These are phyloP conservation scores for Spinus olivaceus DNA, from an alignment of 2,797 vertebrate species.

Conservation along the genomic window DNA sequence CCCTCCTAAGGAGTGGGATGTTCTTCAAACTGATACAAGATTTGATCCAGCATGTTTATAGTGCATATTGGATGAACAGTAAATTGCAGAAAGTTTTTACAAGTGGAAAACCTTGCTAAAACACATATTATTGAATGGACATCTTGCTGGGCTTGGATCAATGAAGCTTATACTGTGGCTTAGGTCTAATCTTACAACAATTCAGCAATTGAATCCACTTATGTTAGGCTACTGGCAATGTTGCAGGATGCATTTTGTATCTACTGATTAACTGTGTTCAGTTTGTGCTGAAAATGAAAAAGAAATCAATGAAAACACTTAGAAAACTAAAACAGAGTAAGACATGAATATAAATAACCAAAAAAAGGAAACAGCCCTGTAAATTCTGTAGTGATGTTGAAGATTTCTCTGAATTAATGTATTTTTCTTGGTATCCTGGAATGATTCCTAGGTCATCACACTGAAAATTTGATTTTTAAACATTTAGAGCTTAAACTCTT, in stretches of 20 bases:
- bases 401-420: neutral
- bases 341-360: neutral
- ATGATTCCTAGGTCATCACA: neutral
- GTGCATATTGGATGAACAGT: constrained; percentile 36
- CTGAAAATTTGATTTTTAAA: neutral
- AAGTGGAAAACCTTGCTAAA: constrained; percentile 63
- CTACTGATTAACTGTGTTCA: constrained; percentile 16
- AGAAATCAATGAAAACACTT: constrained; percentile 55
- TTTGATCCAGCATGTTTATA: constrained; percentile 40
- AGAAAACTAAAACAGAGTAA: constrained; percentile 8
- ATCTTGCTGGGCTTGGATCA: constrained; percentile 63
- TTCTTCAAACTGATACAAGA: neutral
- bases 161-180: constrained; percentile 65
- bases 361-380: neutral
- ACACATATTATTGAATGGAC: constrained; percentile 64
- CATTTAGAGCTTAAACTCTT: neutral
- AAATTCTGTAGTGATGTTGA: neutral
- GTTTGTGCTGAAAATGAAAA: constrained; percentile 48
- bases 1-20: neutral
- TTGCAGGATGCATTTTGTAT: constrained; percentile 32
- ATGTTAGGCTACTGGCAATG: constrained; percentile 37
- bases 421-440: neutral
- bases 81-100: constrained; percentile 58
- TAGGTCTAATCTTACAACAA: constrained; percentile 59
- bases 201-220: constrained; percentile 52